Evolutionary conservation across 2,888 invertebrate genomes (phyloP).

Genomic region (Eristalinus aeneus): DNA sequence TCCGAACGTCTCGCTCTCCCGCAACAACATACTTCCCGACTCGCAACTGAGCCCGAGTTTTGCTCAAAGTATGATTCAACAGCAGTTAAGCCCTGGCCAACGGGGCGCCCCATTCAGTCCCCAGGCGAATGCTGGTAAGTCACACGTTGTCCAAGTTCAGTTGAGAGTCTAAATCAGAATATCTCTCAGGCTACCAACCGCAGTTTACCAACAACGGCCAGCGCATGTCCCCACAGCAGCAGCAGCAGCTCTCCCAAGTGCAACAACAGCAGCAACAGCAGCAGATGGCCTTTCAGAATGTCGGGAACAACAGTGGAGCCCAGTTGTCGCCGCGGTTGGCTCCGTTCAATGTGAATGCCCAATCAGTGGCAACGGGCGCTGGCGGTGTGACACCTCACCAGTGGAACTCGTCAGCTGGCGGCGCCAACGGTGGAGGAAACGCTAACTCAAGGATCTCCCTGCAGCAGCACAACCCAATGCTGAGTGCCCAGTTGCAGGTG

Average conservation of each 20-base stretch:
- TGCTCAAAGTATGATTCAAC: constrained; percentile 81
- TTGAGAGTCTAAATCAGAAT: neutral
- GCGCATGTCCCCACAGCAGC: constrained; percentile 79
- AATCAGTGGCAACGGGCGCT: constrained; percentile 65
- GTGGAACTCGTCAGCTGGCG: constrained; percentile 73
- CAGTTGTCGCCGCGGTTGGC: constrained; percentile 80
- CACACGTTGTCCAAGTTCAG: too few species aligned
- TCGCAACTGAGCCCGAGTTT: constrained; percentile 85
- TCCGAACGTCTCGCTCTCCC: constrained; percentile 93
- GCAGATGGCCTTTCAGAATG: constrained; percentile 74
- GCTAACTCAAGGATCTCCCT: constrained; percentile 68
- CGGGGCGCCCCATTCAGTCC: constrained; percentile 81
- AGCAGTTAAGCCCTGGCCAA: constrained; percentile 80
- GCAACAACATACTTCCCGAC: constrained; percentile 84
- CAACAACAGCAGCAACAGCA: constrained; percentile 75
- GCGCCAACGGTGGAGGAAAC: constrained; percentile 72
- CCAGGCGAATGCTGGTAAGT: constrained; percentile 78
- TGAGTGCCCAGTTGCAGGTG: constrained; percentile 91
- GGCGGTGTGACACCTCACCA: constrained; percentile 74
- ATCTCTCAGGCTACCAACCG: constrained; percentile 75
- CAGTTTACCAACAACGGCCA: constrained; percentile 79
- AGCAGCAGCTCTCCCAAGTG: constrained; percentile 75
- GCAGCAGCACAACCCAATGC: constrained; percentile 93
- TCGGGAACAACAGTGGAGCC: constrained; percentile 73
- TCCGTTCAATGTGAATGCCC: constrained; percentile 73